A percentile compares a stretch with the other conserved stretches of the same genome.
Conservation (phyloP, 2,888 invertebrate genomes). For the Conus canariensis region DNA sequence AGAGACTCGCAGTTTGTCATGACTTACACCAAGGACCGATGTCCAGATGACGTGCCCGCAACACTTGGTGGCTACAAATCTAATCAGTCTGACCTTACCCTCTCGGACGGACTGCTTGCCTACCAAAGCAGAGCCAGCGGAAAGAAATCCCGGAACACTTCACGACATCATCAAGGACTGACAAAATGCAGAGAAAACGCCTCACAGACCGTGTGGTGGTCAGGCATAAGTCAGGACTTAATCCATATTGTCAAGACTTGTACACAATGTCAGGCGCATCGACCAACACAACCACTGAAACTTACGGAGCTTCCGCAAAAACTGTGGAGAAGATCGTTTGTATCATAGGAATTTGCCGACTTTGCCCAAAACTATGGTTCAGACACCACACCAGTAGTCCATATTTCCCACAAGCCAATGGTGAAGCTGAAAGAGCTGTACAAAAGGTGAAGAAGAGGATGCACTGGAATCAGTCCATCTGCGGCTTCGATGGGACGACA, state of each 20-base stretch:
- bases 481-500: background rate
- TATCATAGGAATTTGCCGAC: background rate
- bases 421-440: constrained; percentile 27
- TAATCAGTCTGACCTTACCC: constrained; percentile 17
- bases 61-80: background rate
- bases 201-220: constrained; percentile 18
- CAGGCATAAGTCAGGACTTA: background rate
- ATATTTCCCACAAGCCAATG: constrained; percentile 15
- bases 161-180: constrained; percentile 31
- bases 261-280: background rate
- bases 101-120: background rate
- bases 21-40: background rate
- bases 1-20: constrained; percentile 20
- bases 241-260: background rate
- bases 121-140: background rate
- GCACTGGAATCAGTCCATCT: background rate
- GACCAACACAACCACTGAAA: constrained; percentile 13
- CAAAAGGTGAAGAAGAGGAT: background rate
- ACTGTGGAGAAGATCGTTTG: constrained; percentile 8
- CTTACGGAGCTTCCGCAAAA: background rate
- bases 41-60: background rate
- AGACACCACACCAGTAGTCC: constrained; percentile 21
- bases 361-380: constrained; percentile 27
- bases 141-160: background rate
- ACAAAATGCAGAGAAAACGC: constrained; percentile 24